These are phyloP conservation scores for Octodonta nipae DNA, from an alignment of 2,888 invertebrate genomes.

Conservation along the genomic window DNA sequence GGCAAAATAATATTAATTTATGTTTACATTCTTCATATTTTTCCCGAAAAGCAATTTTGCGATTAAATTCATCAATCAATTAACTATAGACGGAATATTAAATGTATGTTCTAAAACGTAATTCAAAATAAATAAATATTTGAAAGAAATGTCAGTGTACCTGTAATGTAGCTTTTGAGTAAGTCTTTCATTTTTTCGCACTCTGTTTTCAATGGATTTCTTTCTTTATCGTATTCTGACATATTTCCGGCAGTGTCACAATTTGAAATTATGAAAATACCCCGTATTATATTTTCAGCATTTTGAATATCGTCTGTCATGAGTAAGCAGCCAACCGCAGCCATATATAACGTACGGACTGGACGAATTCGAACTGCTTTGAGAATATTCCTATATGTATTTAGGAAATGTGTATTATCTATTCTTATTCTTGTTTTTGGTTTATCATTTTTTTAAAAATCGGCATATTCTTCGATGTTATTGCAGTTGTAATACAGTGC, in stretches of 20 bases:
- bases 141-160: too few species aligned
- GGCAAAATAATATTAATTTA: too few species aligned
- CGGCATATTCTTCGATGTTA: constrained; percentile 1
- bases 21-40: too few species aligned
- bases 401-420: constrained; percentile 1
- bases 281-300: not conserved
- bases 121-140: too few species aligned
- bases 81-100: too few species aligned
- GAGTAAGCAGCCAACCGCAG: constrained; percentile 1
- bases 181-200: not conserved
- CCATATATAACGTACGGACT: not conserved
- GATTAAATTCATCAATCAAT: too few species aligned
- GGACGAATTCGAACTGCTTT: not conserved
- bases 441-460: constrained; percentile 1
- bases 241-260: not conserved
- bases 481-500: constrained; percentile 1
- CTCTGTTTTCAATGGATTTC: not conserved
- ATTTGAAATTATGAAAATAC: not conserved
- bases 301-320: constrained; percentile 1
- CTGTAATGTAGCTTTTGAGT: not conserved
- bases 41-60: too few species aligned
- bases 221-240: too few species aligned
- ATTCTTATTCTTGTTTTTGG: constrained; percentile 1
- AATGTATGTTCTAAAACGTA: too few species aligned
- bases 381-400: not conserved